Base-by-base conservation (phyloP, 2,888 invertebrate genomes). In the Pomacea canaliculata region DNA sequence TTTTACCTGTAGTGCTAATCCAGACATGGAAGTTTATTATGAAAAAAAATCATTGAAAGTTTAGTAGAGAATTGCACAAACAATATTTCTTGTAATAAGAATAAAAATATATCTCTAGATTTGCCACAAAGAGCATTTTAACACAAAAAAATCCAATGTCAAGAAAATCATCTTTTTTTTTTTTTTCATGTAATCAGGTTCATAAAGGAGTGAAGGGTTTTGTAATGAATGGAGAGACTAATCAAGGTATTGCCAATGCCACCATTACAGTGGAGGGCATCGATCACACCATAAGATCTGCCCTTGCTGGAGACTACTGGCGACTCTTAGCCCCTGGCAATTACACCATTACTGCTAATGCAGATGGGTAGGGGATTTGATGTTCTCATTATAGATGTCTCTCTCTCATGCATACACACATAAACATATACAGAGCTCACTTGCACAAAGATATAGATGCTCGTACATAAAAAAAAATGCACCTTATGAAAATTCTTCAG, bases 291-390 rank as follows among this genome's bases (percentile, higher is more conserved):
- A 93, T 99, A 18, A 93, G 93, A 1, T 95, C 96, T 0, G 95
- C 96, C 0, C 92, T 93, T 66, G 92, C 93, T 37, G 99, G 99
- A 9, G 97, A 98, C 90, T 99, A 94, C 91, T 99, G 99, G 98
- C 93, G 99, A 78, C 92, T 99, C 71, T 92, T 99, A 51, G 91
- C 96, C 27, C 98, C 98, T 0, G 98, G 98, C 79, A 92, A 92
- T 8, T 99, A 98, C 90, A 93, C 93, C 51, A 92, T 98, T 81
- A 94, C 93, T 80, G 96, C 94, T 0, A 78, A 82, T 10, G 82
- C 84, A 18, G 80, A 81, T 23, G 87, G 88, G 90, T 90, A 78
- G 78, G 86, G 51, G 16, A 56, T 16, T 56, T 69, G 48, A 23
- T 56, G 16, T 12, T n/a, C 16, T 19, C 10, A 65, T 65, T 27